These are phyloP conservation scores for Hydrolagus colliei DNA, from an alignment of 2,797 vertebrate species.

Conservation along the genomic window DNA sequence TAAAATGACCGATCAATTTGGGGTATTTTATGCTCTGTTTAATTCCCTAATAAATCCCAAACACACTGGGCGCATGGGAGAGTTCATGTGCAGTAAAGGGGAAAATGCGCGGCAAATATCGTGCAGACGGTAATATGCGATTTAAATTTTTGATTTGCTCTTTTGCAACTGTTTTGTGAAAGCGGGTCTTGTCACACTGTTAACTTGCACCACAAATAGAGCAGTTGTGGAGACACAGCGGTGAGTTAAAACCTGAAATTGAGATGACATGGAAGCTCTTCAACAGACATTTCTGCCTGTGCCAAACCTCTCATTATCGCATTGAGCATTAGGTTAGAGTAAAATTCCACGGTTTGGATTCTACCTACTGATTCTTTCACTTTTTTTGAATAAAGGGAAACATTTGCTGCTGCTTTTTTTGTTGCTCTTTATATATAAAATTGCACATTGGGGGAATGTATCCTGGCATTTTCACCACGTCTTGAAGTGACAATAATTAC, in stretches of 20 bases:
- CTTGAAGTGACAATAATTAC: too few species aligned
- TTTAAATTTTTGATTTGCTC: neutral
- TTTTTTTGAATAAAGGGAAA: neutral
- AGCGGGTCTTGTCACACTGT: neutral
- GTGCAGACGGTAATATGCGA: neutral
- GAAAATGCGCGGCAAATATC: neutral
- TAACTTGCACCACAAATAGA: neutral
- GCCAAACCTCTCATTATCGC: slow-evolving; percentile 5
- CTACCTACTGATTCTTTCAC: neutral
- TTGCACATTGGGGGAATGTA: too few species aligned
- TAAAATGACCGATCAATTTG: neutral
- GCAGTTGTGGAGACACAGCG: slow-evolving; percentile 2
- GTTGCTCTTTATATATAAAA: neutral
- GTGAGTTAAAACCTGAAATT: slow-evolving; percentile 15
- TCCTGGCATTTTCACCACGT: neutral
- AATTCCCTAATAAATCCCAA: neutral
- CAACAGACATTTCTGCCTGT: slow-evolving; percentile 2
- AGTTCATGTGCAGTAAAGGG: neutral
- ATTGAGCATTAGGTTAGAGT: neutral
- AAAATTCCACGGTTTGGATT: neutral
- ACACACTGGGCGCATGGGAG: neutral
- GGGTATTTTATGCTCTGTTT: neutral
- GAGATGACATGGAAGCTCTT: slow-evolving; percentile 1
- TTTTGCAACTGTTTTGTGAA: neutral
- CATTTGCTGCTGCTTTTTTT: slow-evolving; percentile 5